Evolutionary conservation across 2,113 vertebrate species (phyloP).

Genomic region (Callionymus lyra): DNA sequence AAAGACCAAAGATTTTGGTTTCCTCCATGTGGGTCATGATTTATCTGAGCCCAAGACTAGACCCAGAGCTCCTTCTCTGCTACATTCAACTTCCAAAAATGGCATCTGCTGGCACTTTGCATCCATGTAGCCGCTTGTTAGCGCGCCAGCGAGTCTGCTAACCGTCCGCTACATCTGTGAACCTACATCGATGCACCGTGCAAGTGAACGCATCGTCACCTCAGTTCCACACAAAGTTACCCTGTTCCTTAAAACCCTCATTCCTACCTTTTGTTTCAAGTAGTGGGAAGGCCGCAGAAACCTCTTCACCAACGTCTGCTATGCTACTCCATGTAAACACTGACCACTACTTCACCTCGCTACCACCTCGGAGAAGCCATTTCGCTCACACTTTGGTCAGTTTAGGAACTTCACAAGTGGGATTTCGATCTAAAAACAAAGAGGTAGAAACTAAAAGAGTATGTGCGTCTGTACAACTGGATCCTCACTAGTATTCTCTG

Average conservation of each 20-base stretch:
- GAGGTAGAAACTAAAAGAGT: constrained; percentile 71
- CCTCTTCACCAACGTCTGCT: constrained; percentile 10
- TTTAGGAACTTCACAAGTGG: background rate
- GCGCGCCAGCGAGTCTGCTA: no score
- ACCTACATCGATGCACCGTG: no score
- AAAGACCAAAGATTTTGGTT: no score
- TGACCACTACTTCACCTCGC: constrained; percentile 39
- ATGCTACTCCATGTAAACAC: constrained; percentile 50
- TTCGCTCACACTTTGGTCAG: constrained; percentile 4
- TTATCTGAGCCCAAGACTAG: no score
- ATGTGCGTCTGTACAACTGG: constrained; percentile 79
- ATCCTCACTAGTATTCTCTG: constrained; percentile 76
- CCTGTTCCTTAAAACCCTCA: constrained; percentile 31
- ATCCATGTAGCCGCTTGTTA: no score
- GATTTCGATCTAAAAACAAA: constrained; percentile 16
- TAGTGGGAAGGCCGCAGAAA: constrained; percentile 29
- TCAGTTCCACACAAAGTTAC: no score
- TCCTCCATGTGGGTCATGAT: no score
- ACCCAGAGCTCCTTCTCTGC: no score
- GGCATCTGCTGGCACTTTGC: no score
- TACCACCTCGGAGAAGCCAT: constrained; percentile 21
- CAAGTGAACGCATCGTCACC: no score
- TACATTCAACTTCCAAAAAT: no score
- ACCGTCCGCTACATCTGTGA: no score
- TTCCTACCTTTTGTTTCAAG: constrained; percentile 35